Evolutionary conservation across 2,797 vertebrate species (phyloP), one percentile per base, ranked within the genome.

Genomic region (Leptoclinus maculatus): DNA sequence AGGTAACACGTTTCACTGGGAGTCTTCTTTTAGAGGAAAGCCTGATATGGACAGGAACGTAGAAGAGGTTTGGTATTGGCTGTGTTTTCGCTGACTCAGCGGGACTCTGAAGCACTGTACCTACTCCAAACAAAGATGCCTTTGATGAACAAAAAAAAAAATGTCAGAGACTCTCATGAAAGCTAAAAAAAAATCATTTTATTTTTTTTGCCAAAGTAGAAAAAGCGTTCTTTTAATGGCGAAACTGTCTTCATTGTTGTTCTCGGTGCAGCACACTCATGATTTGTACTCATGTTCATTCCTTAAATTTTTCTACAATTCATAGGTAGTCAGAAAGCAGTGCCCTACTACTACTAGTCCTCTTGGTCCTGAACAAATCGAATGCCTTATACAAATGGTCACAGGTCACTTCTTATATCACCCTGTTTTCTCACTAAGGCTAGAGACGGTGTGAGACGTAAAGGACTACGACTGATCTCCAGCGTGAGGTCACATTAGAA

Each of bases 41-140:
- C 84, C 89, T 91, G 89, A 84, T 23, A 38, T 23, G 79, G 88
- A 93, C 88, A 86, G 86, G 87, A 87, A 78, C 63, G 65, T 54
- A 53, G 73, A 85, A 51, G 38, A 76, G 47, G 65, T 79, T 66
- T 34, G 70, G 71, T 89, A 60, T 57, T 75, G 77, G 79, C 76
- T 82, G 88, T 86, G 71, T 91, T 86, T 87, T 83, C 69, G 59
- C 84, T 76, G 78, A 80, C 88, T 88, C 87, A 21, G 79, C 45
- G 54, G 91, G 88, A 92, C 85, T 88, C 80, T 78, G 66, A 74
- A 84, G 83, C 87, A 89, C 90, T 86, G 83, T 81, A 85, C 74
- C 80, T 91, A 83, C 80, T 93, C 90, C 89, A 87, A 87, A 93
- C 89, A 91, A 93, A 92, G 94, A 94, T 93, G 94, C 95, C 94